Conservation (phyloP, 2,888 invertebrate species). For the Melieria crassipennis region DNA sequence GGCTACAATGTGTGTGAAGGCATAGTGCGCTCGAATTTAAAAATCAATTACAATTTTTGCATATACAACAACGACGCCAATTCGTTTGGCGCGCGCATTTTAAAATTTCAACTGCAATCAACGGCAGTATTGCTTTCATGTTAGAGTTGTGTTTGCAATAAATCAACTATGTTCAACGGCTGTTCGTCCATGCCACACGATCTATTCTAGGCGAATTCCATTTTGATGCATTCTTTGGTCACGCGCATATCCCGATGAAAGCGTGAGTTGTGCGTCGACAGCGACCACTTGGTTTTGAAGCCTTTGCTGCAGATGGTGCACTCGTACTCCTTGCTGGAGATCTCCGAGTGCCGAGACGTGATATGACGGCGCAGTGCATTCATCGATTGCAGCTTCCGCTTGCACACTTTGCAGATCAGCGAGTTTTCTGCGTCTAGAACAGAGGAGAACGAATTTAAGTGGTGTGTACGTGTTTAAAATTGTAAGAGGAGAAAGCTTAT, state of each 20-base stretch:
- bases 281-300: slow-evolving; percentile 66
- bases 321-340: slow-evolving; percentile 57
- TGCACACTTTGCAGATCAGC: slow-evolving; percentile 58
- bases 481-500: background rate
- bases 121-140: no score
- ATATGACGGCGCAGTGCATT: slow-evolving; percentile 62
- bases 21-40: no score
- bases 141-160: no score
- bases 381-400: slow-evolving; percentile 59
- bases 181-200: no score
- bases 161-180: no score
- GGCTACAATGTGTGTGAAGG: no score
- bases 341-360: slow-evolving; percentile 62
- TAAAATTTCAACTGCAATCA: no score
- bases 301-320: slow-evolving; percentile 61
- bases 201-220: slow-evolving; percentile 48
- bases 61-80: no score
- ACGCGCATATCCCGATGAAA: slow-evolving; percentile 61
- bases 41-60: no score
- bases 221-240: slow-evolving; percentile 59
- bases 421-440: slow-evolving; percentile 40
- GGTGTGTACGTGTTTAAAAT: background rate
- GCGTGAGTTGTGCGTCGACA: slow-evolving; percentile 64
- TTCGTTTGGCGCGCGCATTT: no score
- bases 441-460: background rate